These are phyloP conservation scores for Saguinus midas DNA, from an alignment of 2,113 vertebrate genomes.

Conservation along the genomic window DNA sequence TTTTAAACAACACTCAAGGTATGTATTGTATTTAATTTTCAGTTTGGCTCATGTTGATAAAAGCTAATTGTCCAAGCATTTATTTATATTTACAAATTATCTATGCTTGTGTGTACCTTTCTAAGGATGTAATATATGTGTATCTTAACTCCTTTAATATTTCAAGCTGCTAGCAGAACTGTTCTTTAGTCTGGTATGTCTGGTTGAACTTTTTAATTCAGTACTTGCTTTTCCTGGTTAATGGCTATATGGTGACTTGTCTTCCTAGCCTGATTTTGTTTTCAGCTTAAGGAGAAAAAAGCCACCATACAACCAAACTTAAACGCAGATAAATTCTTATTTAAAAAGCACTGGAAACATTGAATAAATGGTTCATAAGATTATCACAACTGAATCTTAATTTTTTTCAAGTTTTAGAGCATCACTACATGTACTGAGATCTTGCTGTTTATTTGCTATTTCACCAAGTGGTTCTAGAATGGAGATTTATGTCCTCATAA, in stretches of 20 bases:
- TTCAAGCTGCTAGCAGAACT: background rate
- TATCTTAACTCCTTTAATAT: background rate
- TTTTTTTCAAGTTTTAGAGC: background rate
- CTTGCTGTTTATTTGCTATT: background rate
- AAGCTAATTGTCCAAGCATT: background rate
- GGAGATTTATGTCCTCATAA: background rate
- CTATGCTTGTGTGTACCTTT: background rate
- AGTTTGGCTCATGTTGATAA: slow-evolving; percentile 32
- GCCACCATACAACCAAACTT: background rate
- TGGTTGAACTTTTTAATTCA: background rate
- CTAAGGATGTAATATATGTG: background rate
- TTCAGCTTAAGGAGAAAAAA: background rate
- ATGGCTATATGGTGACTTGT: background rate
- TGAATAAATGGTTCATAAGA: background rate
- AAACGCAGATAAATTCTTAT: background rate
- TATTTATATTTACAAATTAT: background rate
- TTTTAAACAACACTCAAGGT: slow-evolving; percentile 2
- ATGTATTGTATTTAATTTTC: background rate
- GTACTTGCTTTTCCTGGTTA: background rate
- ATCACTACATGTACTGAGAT: background rate
- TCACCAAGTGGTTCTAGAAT: background rate
- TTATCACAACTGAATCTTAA: background rate
- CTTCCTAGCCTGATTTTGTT: background rate
- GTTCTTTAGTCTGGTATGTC: background rate
- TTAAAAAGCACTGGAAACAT: background rate